Base-by-base conservation (phyloP, 2,113 vertebrate species). In the Lophochroa leadbeateri region DNA sequence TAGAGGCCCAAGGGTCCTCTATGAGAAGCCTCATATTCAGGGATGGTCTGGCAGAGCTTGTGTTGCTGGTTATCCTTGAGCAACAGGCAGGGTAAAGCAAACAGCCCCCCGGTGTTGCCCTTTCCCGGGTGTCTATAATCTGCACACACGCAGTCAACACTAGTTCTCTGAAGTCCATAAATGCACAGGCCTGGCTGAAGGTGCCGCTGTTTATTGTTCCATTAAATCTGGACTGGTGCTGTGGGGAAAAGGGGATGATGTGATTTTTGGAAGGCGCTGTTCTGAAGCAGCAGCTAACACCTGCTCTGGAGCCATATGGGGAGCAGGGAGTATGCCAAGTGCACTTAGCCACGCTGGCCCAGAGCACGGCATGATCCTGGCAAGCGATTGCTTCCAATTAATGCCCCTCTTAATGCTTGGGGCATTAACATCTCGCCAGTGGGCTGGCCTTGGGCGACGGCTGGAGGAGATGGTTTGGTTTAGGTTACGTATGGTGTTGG, bases 61-160 rank as follows among this genome's bases (percentile, higher is more conserved):
- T n/a, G 89, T 21, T 52, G 9, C 33, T n/a, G 1, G 6, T 17
- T 25, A 6, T 5, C 44, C 24, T 31, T 1, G 63, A 43, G 81
- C 60, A 31, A 2, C 0, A 1, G n/a, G 35, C 19, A 17, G 27
- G 24, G 35, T 10, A 11, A 41, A 43, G 69, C 3, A 41, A 43
- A 7, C 53, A 10, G 43, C 37, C 33, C 52, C 19, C 19, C 1
- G 15, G 20, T 8, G 57, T 64, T 3, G 1, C 4, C 4, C 35
- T 4, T 7, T 58, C 25, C 47, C 0, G 0, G 1, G 27, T 9
- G 44, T 3, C 43, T 23, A 13, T n/a, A 5, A 11, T 20, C 33
- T 21, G 19, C 16, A 1, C 20, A 0, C 14, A 6, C 25, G 2
- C 10, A 17, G 15, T 8, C 57, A 44, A 2, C 9, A 1, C 27